These are phyloP conservation scores for Thyatira batis DNA, from an alignment of 2,888 invertebrate genomes.

Conservation along the genomic window DNA sequence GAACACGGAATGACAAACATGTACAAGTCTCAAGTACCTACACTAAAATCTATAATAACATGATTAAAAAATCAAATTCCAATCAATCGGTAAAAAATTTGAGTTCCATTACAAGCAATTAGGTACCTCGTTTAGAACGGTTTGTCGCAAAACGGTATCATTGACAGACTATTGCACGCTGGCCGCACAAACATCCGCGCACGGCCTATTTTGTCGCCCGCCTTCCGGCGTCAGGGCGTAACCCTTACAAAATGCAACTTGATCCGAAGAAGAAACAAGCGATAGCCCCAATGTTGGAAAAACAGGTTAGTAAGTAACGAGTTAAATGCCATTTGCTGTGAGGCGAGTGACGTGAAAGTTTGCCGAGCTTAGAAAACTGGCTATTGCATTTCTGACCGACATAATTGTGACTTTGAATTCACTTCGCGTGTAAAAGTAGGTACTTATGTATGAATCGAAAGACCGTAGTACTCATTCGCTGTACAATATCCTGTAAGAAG, in stretches of 20 bases:
- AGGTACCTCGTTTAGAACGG: neutral
- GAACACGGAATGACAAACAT: no score
- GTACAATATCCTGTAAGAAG: neutral
- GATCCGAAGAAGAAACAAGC: slow-evolving; percentile 42
- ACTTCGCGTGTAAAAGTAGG: neutral
- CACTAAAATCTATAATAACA: no score
- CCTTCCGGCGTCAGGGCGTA: slow-evolving; percentile 35
- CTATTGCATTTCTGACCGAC: slow-evolving; percentile 39
- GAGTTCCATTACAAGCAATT: neutral
- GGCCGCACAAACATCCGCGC: slow-evolving; percentile 24
- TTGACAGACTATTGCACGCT: no score
- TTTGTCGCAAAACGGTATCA: slow-evolving; percentile 7
- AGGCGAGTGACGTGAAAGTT: slow-evolving; percentile 59
- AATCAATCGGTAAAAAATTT: neutral
- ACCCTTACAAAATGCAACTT: slow-evolving; percentile 41
- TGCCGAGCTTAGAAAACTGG: slow-evolving; percentile 49
- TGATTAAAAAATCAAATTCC: no score
- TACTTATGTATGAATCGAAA: neutral
- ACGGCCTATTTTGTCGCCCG: slow-evolving; percentile 16
- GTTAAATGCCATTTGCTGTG: slow-evolving; percentile 53
- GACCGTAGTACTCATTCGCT: no score
- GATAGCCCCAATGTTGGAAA: slow-evolving; percentile 42
- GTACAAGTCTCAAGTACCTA: no score
- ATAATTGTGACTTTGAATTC: slow-evolving; percentile 3
- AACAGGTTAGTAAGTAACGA: slow-evolving; percentile 49